Percentiles rank a stretch among this genome's conserved stretches.
Evolutionary conservation across 2,113 vertebrate species (phyloP).

Genomic region (Epinephelus fuscoguttatus): DNA sequence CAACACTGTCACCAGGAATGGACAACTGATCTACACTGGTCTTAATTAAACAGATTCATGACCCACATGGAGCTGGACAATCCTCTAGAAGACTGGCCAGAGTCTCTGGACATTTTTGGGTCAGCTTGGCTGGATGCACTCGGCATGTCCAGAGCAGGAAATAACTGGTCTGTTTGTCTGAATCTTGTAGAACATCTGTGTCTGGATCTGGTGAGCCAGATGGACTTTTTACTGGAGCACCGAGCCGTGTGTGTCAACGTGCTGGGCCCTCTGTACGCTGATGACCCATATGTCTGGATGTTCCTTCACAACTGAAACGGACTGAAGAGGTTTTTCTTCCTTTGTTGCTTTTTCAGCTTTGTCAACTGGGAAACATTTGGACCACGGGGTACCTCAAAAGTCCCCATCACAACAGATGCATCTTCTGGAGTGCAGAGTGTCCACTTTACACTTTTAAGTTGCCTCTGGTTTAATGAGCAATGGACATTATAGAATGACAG

Average conservation of each 20-base stretch:
- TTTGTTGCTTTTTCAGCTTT: not conserved
- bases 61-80: constrained; percentile 54
- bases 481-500: not conserved
- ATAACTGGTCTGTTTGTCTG: constrained; percentile 75
- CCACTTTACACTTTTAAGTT: not conserved
- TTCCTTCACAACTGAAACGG: constrained; percentile 61
- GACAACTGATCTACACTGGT: not conserved
- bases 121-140: constrained; percentile 69
- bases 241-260: constrained; percentile 68
- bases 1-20: not conserved
- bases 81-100: constrained; percentile 63
- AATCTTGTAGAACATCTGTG: constrained; percentile 71
- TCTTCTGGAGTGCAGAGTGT: not conserved
- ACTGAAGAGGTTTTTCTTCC: not conserved
- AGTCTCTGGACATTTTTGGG: constrained; percentile 72
- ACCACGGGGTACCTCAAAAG: not conserved
- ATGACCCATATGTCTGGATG: constrained; percentile 77
- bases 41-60: not conserved
- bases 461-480: not conserved
- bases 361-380: not conserved
- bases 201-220: constrained; percentile 70
- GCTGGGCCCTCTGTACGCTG: constrained; percentile 71
- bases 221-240: constrained; percentile 79
- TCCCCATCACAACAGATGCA: not conserved
- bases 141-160: constrained; percentile 24